Conservation (phyloP, 37 sponge, comb jelly and placozoan genomes). For the Oopsacas minuta region DNA sequence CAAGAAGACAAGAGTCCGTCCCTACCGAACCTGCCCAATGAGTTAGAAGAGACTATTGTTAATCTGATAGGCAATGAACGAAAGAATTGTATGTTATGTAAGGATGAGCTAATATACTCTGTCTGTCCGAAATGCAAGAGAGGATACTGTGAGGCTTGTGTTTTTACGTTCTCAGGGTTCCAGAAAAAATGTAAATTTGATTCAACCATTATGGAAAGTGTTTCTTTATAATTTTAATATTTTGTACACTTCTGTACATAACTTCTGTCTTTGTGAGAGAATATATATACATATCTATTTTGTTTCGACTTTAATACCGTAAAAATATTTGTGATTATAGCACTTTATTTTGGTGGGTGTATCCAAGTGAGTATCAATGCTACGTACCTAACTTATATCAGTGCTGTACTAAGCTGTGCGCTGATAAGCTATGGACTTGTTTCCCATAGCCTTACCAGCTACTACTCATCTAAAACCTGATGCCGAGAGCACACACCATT, state of each 20-base stretch:
- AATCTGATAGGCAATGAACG: not conserved
- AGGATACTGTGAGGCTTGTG: conserved; percentile 5
- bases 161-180: not conserved
- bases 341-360: too few relatives aligned
- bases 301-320: too few relatives aligned
- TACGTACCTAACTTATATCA: too few relatives aligned
- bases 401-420: too few relatives aligned
- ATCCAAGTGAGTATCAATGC: too few relatives aligned
- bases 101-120: not conserved
- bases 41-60: not conserved
- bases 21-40: not conserved
- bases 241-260: conserved; percentile 3
- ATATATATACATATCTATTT: too few relatives aligned
- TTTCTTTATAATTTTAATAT: conserved; percentile 4
- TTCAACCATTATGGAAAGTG: conserved; percentile 2
- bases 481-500: too few relatives aligned
- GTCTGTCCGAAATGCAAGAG: not conserved
- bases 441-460: too few relatives aligned
- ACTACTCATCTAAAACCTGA: too few relatives aligned
- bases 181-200: conserved; percentile 7
- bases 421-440: too few relatives aligned
- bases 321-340: too few relatives aligned
- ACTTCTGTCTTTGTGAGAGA: too few relatives aligned
- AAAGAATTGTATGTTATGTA: not conserved
- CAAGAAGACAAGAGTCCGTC: not conserved